Conservation (phyloP, 2,113 vertebrate species). For the Carassius auratus region DNA sequence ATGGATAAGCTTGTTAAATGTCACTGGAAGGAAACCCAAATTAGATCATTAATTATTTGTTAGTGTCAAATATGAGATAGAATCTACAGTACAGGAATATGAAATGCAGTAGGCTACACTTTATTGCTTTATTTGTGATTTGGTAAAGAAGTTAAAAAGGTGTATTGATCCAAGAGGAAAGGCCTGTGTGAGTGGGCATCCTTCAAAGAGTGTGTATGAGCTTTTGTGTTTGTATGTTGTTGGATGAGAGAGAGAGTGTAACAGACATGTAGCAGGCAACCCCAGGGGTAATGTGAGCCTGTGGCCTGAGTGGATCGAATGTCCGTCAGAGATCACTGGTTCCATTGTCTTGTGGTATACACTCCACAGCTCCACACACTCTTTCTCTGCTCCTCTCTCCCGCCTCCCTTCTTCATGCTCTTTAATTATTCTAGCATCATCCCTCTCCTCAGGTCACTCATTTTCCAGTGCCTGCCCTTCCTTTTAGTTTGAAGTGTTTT, state of each 20-base stretch:
- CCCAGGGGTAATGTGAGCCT: slow-evolving; percentile 68
- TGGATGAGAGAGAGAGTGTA: slow-evolving; percentile 40
- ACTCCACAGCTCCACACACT: slow-evolving; percentile 49
- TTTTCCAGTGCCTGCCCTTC: slow-evolving; percentile 39
- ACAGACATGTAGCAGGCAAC: slow-evolving; percentile 61
- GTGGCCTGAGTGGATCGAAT: slow-evolving; percentile 68
- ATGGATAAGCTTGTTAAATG: slow-evolving; percentile 39
- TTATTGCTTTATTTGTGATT: slow-evolving; percentile 36
- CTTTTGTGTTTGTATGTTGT: slow-evolving; percentile 23
- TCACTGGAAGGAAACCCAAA: slow-evolving; percentile 47
- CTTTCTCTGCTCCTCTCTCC: slow-evolving; percentile 13
- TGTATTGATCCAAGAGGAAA: neutral
- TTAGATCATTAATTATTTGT: slow-evolving; percentile 52
- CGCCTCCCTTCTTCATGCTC: slow-evolving; percentile 35
- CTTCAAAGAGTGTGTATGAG: neutral
- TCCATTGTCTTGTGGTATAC: slow-evolving; percentile 70
- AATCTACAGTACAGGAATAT: slow-evolving; percentile 22
- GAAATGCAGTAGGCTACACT: slow-evolving; percentile 8
- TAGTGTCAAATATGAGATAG: slow-evolving; percentile 31
- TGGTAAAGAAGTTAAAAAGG: neutral
- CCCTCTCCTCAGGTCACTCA: slow-evolving; percentile 56
- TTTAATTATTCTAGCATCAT: slow-evolving; percentile 62
- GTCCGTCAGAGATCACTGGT: slow-evolving; percentile 74
- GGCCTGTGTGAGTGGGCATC: neutral
- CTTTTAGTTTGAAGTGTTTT: neutral